Base-by-base conservation (phyloP, 2,888 invertebrate genomes). In the Luperina nickerlii region DNA sequence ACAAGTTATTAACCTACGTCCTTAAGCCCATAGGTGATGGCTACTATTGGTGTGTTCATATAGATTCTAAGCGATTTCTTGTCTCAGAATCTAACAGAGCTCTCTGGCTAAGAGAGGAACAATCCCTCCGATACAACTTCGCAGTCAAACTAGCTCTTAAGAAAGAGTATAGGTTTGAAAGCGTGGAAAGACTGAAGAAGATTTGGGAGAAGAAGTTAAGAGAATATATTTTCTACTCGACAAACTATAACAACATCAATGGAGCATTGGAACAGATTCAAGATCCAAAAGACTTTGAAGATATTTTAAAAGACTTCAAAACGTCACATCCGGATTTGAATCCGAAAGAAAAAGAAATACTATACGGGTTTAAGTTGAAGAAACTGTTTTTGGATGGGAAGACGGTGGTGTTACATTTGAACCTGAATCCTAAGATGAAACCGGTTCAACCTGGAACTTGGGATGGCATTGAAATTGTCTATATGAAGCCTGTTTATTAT, bases 31-130 rank as follows among this genome's bases (percentile, higher is more conserved):
- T 90, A 24, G 86, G 86, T 2, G 94, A 96, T 73, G 97, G 97
- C 13, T 95, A 95, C 87, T 97, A 97, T 80, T 97, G 97, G 97
- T 97, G 97, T 84, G 89, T 93, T 18, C 92, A 94, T 66, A 90
- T 79, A 0, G 94, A 96, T 81, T 91, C 95, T 0, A 92, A 86
- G 42, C 91, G 92, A 20, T 95, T 91, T 78, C 85, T 89, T 6
- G 89, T 91, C 4, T 87, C 94, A 1, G 92, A 94, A 83, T 96
- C 96, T 0, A 95, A 96, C 70, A 94, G 91, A 84, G 89, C 91
- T 0, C 92, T 96, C 6, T 95, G 93, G 82, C 90, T 96, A 0
- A 90, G 93, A 78, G 94, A 93, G 54, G 93, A 94, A 71, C 91
- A 93, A n/a, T 91, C 93, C 0, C 86, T 93, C 0, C 80, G 89